Conservation (phyloP, 2,888 invertebrate species). For the Ormyrus thymus region DNA sequence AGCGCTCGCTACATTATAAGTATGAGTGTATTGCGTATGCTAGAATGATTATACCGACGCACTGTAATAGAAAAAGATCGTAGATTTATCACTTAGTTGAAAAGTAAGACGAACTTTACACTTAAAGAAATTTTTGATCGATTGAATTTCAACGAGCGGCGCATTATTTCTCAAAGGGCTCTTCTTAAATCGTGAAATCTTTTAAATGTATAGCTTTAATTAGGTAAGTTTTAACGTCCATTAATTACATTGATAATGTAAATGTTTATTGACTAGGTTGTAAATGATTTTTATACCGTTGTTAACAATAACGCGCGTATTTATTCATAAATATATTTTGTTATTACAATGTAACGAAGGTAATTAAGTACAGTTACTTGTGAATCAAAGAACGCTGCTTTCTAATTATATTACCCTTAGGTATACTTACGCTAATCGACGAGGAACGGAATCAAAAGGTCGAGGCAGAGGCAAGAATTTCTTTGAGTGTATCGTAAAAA, state of each 20-base stretch:
- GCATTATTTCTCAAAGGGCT: no score
- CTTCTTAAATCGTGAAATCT: no score
- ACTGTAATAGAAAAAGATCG: conserved; percentile 34
- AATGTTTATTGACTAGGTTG: no score
- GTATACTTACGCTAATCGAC: no score
- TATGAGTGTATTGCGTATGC: conserved; percentile 51
- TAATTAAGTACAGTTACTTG: no score
- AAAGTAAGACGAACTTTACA: conserved; percentile 19
- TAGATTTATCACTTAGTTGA: conserved; percentile 42
- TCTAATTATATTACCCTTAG: no score
- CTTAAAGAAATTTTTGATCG: conserved; percentile 35
- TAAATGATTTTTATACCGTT: neutral
- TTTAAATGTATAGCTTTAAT: no score
- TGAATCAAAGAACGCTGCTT: no score
- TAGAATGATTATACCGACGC: conserved; percentile 43
- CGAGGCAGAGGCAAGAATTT: conserved; percentile 5
- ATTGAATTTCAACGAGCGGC: no score
- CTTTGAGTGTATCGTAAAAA: conserved; percentile 41
- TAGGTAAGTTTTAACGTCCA: no score
- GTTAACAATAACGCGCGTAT: neutral
- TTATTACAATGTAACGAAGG: neutral
- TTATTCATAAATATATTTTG: no score
- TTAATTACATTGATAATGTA: no score
- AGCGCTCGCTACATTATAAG: conserved; percentile 42
- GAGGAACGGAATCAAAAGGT: neutral